A percentile compares a stretch with the other conserved stretches of the same genome.
Evolutionary conservation across 92 coral and sea anemone genomes (phyloP).

Genomic region (Palythoa heliodiscus): DNA sequence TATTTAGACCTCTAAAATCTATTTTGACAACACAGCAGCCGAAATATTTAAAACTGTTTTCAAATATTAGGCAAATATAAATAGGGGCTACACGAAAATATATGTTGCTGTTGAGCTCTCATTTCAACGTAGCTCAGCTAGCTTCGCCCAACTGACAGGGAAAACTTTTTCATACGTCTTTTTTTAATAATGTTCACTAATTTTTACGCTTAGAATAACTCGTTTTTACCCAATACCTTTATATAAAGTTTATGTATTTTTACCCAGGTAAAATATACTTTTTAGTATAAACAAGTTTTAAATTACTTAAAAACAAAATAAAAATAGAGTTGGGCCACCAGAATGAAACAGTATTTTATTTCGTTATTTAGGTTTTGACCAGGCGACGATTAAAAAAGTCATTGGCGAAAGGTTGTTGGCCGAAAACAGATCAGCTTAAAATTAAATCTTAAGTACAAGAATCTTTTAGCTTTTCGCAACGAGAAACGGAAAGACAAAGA

Average conservation of each 20-base stretch:
- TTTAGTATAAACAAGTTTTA: slow-evolving; percentile 4
- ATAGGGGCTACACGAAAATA: too few relatives aligned
- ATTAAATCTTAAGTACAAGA: not conserved
- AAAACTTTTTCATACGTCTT: too few relatives aligned
- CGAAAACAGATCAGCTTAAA: not conserved
- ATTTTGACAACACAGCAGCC: too few relatives aligned
- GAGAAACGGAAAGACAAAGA: slow-evolving; percentile 26
- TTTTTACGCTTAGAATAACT: too few relatives aligned
- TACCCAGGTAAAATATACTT: slow-evolving; percentile 12
- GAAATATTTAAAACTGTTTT: too few relatives aligned
- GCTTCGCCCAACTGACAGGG: too few relatives aligned
- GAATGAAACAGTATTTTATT: not conserved
- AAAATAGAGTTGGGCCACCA: not conserved
- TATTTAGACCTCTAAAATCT: too few relatives aligned
- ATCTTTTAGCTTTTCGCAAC: not conserved
- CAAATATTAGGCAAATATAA: too few relatives aligned
- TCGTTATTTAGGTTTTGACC: not conserved
- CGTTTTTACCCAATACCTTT: too few relatives aligned
- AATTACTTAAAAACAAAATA: not conserved
- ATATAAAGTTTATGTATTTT: not conserved
- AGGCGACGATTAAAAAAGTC: not conserved
- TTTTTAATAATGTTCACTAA: too few relatives aligned
- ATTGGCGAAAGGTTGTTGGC: not conserved
- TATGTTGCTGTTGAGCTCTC: too few relatives aligned
- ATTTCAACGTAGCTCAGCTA: too few relatives aligned